A percentile compares a stretch with the other conserved stretches of the same genome.
Conservation (phyloP, 2,113 vertebrate genomes). For the Platichthys stellatus region DNA sequence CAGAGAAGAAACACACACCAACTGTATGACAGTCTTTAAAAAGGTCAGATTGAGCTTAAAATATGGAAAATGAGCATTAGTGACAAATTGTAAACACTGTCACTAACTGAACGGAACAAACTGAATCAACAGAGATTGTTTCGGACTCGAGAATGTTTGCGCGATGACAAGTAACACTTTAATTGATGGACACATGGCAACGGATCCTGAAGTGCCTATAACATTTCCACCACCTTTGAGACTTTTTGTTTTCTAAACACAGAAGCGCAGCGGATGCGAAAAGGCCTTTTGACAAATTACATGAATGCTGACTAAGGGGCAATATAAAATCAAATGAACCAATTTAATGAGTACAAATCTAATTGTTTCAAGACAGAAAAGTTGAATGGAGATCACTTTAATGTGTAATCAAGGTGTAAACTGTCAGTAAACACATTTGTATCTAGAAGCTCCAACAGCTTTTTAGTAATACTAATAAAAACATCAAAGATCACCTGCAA, state of each 20-base stretch:
- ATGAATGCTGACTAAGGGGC: background rate
- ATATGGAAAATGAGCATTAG: conserved; percentile 27
- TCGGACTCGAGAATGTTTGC: conserved; percentile 7
- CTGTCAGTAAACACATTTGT: background rate
- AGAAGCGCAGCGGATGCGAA: background rate
- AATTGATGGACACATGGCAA: conserved; percentile 10
- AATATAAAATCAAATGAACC: background rate
- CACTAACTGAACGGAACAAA: conserved; percentile 35
- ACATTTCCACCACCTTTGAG: conserved; percentile 7
- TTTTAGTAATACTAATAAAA: background rate
- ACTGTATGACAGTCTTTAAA: conserved; percentile 31
- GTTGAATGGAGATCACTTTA: background rate
- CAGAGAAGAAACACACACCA: conserved; percentile 27
- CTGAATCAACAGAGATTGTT: conserved; percentile 24
- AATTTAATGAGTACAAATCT: too few relatives aligned
- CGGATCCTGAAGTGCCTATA: conserved; percentile 16
- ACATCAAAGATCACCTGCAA: background rate
- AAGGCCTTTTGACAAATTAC: background rate
- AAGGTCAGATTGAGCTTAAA: conserved; percentile 6
- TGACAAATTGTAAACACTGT: conserved; percentile 27
- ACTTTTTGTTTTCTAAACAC: background rate
- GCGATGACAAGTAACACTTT: conserved; percentile 6
- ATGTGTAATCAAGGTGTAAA: background rate
- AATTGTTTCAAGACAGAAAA: background rate
- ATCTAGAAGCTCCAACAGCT: background rate